These are phyloP conservation scores for Ennomos fuscantarius DNA, from an alignment of 2,888 invertebrate genomes.

Conservation along the genomic window DNA sequence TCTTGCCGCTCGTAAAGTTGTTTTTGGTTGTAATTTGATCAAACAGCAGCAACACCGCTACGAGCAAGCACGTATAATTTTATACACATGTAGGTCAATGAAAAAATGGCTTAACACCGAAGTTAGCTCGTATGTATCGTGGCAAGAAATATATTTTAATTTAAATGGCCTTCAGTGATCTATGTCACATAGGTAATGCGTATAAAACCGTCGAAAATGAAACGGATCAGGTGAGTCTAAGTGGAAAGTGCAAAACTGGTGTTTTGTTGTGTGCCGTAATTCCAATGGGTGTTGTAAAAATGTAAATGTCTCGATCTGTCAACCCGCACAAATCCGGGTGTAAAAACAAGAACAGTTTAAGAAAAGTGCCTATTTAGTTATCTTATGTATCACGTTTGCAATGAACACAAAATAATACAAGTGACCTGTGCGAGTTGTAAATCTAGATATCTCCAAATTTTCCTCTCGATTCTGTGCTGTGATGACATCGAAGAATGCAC, in stretches of 20 bases:
- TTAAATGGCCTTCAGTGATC: conserved; percentile 86
- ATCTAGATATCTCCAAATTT: conserved; percentile 28
- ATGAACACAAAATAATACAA: conserved; percentile 17
- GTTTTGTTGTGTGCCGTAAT: conserved; percentile 63
- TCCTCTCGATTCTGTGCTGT: conserved; percentile 29
- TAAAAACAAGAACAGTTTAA: conserved; percentile 58
- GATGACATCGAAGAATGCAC: conserved; percentile 78
- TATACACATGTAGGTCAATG: conserved; percentile 85
- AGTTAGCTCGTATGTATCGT: conserved; percentile 80
- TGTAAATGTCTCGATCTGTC: conserved; percentile 77
- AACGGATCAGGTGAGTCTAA: conserved; percentile 76
- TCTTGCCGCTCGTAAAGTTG: not conserved
- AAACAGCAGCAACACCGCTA: conserved; percentile 72
- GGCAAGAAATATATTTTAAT: conserved; percentile 83
- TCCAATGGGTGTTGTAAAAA: conserved; percentile 69
- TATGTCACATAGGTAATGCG: conserved; percentile 82
- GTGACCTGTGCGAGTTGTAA: conserved; percentile 13
- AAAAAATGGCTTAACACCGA: conserved; percentile 83
- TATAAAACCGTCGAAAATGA: conserved; percentile 83
- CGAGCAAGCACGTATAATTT: conserved; percentile 74
- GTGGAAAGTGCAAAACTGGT: conserved; percentile 57
- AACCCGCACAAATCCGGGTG: conserved; percentile 77
- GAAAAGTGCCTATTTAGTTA: conserved; percentile 46
- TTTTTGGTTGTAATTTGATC: conserved; percentile 33
- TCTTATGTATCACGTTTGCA: conserved; percentile 13